phyloP scores from a whole-genome alignment of 2,888 invertebrate species.

The Trichogramma evanescens region DNA sequence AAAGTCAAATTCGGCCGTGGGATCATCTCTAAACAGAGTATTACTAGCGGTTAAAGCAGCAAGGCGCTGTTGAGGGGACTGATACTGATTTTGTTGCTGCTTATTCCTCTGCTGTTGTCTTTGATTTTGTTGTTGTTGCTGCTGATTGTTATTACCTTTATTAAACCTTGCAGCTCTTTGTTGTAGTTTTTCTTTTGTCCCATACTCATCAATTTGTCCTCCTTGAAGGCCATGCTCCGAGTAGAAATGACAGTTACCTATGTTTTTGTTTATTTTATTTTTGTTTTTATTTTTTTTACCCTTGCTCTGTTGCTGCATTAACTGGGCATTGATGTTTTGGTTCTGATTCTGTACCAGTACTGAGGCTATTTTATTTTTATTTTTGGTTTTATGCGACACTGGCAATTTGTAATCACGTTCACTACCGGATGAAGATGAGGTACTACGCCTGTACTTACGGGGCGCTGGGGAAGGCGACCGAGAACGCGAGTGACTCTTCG shows the following conservation, averaged over 20 bases:
- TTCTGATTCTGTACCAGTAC: neutral
- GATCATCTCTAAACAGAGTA: constrained; percentile 50
- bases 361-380: neutral
- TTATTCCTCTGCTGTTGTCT: neutral
- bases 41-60: neutral
- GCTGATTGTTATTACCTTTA: constrained; percentile 5
- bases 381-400: constrained; percentile 27
- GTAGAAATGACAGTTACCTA: constrained; percentile 53
- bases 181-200: constrained; percentile 71
- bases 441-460: constrained; percentile 42
- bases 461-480: constrained; percentile 49
- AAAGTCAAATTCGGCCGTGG: constrained; percentile 72
- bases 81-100: neutral
- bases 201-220: constrained; percentile 58
- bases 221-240: constrained; percentile 59
- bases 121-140: neutral
- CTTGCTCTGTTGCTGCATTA: constrained; percentile 27
- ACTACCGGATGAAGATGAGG: constrained; percentile 40
- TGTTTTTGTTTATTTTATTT: constrained; percentile 55
- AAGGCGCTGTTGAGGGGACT: neutral
- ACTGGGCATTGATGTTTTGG: constrained; percentile 22
- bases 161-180: constrained; percentile 87
- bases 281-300: constrained; percentile 47
- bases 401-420: constrained; percentile 37
- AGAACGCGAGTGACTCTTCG: constrained; percentile 42